Base-by-base conservation (phyloP, 1,140 invertebrate genomes). In the Drosophila chauvacae region DNA sequence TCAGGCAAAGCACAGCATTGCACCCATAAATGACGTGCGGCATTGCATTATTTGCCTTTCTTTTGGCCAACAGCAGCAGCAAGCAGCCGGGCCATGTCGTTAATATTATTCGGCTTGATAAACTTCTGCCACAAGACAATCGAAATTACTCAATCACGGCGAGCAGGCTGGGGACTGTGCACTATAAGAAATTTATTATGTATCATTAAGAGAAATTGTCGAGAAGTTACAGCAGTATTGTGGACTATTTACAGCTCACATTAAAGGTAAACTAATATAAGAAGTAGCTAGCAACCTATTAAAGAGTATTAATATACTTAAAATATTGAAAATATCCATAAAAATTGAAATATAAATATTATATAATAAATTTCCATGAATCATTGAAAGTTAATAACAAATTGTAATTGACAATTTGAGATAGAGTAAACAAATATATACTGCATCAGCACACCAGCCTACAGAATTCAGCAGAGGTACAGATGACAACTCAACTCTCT, bases 71-170 rank as follows among this genome's bases (percentile, higher is more conserved):
- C 81, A 78, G 75, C 85, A 80, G 76, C 73, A 63, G 61, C 56
- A 53, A 74, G 74, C 84, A 80, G 76, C 73, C 66, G 62, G 60
- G 64, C 47, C 85, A 90, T 85, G 85, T 90, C 85, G 85, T 90
- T 90, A 90, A 90, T 90, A 90, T 90, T 90, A 90, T 90, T 90
- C 83, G 80, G 74, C 81, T 88, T 90, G 85, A 90, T 90, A 90
- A 90, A 90, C 85, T 90, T 90, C 85, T 90, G 85, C 85, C 85
- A 90, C 85, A 85, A 90, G 85, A 90, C 85, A 90, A 90, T 90
- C 85, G 75, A 90, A 90, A 90, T 90, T 90, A 90, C 85, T 90
- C 85, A 90, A 90, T 90, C 85, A 90, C 78, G 68, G 81, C 76
- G 63, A 59, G 66, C 57, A 60, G 51, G 63, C 45, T 55, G 44